Base-by-base conservation (phyloP, 2,888 invertebrate genomes). In the Tetramorium bicarinatum region DNA sequence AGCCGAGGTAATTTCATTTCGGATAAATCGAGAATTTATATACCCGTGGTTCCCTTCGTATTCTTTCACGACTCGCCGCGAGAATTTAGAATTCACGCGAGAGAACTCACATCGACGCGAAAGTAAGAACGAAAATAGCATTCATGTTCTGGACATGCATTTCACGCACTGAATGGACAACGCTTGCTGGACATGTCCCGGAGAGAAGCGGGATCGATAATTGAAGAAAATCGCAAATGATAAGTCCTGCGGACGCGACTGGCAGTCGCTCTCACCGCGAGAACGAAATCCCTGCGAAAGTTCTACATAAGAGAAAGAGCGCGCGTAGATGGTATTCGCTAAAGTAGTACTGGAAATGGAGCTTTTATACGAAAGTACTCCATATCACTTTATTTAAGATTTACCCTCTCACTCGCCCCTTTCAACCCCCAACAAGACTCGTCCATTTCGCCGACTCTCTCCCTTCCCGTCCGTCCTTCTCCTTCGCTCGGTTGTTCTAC, bases 301-400 rank as follows among this genome's bases (percentile, higher is more conserved):
- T 88, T 90, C 82, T 79, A 86, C 86, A 64, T 74, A 77, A 81
- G 81, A 82, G 81, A 69, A 66, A 34, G 64, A 66, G 82, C 38
- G 79, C 71, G 83, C 87, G 88, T 89, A 83, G 89, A 89, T 90
- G 91, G 90, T 91, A 92, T 91, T 91, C 91, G 90, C 88, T 92
- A 92, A 91, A 92, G 92, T 90, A 92, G 93, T 91, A 92, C 90
- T 94, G 93, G 93, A 94, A 94, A 94, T 93, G 94, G 94, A 93
- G 94, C 94, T 94, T 94, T 94, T 94, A 94, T 95, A 95, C 94
- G 93, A 94, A 94, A 95, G 94, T 94, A 94, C 95, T 95, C 94
- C 94, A 94, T 94, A 94, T 94, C 95, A 94, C 94, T 94, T 95
- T 94, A 94, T 94, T 95, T 95, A 95, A 94, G 94, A 94, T 94